Percentiles rank a stretch among this genome's conserved stretches.
These are phyloP conservation scores for Chorisops tibialis DNA, from an alignment of 2,888 invertebrate genomes.

Conservation along the genomic window DNA sequence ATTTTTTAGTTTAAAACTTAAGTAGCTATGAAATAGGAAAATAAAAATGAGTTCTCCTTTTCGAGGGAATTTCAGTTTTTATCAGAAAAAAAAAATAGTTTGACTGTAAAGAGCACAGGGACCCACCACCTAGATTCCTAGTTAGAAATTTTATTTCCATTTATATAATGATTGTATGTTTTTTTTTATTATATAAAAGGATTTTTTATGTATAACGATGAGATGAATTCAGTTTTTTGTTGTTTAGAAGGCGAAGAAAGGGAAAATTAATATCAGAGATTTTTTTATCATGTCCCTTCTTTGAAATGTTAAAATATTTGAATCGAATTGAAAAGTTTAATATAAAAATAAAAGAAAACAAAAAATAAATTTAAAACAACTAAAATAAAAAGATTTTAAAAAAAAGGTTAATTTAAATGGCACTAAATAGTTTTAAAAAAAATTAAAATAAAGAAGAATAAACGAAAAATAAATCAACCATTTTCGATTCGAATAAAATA, in stretches of 20 bases:
- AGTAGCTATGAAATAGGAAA: neutral
- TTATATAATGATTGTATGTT: too few species aligned
- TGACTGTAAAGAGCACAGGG: too few species aligned
- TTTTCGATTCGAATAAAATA: neutral
- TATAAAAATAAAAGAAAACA: neutral
- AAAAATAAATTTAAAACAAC: neutral
- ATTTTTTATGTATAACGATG: too few species aligned
- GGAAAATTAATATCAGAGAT: conserved; percentile 23
- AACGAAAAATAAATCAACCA: neutral
- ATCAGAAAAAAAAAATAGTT: too few species aligned
- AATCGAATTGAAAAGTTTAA: neutral
- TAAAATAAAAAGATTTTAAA: conserved; percentile 16
- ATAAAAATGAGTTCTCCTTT: neutral
- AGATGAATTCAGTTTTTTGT: too few species aligned
- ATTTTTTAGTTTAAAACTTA: neutral
- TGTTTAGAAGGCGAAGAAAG: too few species aligned
- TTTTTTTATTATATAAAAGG: too few species aligned
- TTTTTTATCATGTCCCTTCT: neutral
- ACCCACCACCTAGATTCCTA: too few species aligned
- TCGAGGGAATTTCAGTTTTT: neutral
- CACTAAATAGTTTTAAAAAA: conserved; percentile 3
- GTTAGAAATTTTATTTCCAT: too few species aligned
- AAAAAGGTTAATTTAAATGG: conserved; percentile 14
- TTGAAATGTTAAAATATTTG: conserved; percentile 14
- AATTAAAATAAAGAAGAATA: neutral